Evolutionary conservation across 2,113 vertebrate species (phyloP).

Genomic region (Coptodon rendalli): DNA sequence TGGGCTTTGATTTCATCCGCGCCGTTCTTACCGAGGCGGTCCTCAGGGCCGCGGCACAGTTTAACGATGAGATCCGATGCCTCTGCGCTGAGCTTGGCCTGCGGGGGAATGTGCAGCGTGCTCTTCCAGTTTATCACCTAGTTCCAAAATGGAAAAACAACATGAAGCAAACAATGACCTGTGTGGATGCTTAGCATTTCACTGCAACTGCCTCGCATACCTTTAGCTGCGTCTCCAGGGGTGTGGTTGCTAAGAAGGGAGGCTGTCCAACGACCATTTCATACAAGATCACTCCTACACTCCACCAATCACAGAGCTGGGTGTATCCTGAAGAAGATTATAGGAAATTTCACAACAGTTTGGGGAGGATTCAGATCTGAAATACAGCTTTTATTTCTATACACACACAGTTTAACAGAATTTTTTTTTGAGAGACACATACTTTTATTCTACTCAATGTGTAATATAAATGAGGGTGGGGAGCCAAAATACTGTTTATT

Average conservation of each 20-base stretch:
- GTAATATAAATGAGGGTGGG: not conserved
- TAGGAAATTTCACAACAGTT: not conserved
- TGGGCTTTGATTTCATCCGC: constrained; percentile 96
- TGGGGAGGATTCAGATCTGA: not conserved
- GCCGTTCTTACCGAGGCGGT: constrained; percentile 91
- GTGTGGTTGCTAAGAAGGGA: constrained; percentile 92
- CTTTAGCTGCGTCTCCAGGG: constrained; percentile 97
- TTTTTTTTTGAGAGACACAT: not conserved
- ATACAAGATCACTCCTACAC: constrained; percentile 97
- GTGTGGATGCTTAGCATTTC: not conserved
- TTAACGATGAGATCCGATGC: constrained; percentile 93
- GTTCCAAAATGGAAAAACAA: not conserved
- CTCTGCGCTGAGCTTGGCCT: constrained; percentile 88
- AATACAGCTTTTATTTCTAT: not conserved
- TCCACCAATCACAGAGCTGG: constrained; percentile 99
- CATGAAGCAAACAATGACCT: not conserved
- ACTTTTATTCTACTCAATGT: not conserved
- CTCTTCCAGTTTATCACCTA: constrained; percentile 99
- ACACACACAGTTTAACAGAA: not conserved
- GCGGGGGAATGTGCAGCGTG: constrained; percentile 87
- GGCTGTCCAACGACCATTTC: constrained; percentile 99
- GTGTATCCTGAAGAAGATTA: constrained; percentile 78
- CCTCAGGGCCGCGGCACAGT: constrained; percentile 90
- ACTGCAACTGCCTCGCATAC: constrained; percentile 64
- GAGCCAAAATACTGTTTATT: not conserved